Evolutionary conservation across 2,888 invertebrate genomes (phyloP).

Genomic region (Coelopa pilipes): DNA sequence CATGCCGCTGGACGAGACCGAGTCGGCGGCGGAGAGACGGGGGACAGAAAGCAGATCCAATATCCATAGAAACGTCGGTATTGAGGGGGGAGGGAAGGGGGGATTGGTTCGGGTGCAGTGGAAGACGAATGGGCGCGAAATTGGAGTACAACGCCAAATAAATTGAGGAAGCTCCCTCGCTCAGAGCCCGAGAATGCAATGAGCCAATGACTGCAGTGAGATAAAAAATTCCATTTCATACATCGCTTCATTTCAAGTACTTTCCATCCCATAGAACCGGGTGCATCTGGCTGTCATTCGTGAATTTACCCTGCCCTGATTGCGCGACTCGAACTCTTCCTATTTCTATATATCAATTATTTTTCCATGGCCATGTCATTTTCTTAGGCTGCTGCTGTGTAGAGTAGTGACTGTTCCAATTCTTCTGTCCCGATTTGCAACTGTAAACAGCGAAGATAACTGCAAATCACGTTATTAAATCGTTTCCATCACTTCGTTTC

Average conservation of each 20-base stretch:
- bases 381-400: conserved; percentile 4
- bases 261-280: not conserved
- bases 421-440: conserved; percentile 42
- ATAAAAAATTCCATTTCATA: not conserved
- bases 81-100: not conserved
- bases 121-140: conserved; percentile 6
- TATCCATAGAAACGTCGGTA: not conserved
- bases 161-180: conserved; percentile 7
- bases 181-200: not conserved
- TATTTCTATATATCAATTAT: not conserved
- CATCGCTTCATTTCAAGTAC: not conserved
- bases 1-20: not conserved
- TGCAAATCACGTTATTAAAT: conserved; percentile 15
- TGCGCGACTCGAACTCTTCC: too few species aligned
- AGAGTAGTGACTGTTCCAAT: conserved; percentile 44
- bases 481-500: not conserved
- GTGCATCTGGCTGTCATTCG: not conserved
- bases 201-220: not conserved
- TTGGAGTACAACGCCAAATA: conserved; percentile 2
- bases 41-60: not conserved
- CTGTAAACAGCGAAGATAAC: conserved; percentile 44
- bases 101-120: not conserved
- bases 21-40: not conserved
- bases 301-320: not conserved
- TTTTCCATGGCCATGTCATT: conserved; percentile 23